A percentile compares a stretch with the other conserved stretches of the same genome.
These are phyloP conservation scores for Brachyistius frenatus DNA, from an alignment of 2,113 vertebrate genomes.

Conservation along the genomic window DNA sequence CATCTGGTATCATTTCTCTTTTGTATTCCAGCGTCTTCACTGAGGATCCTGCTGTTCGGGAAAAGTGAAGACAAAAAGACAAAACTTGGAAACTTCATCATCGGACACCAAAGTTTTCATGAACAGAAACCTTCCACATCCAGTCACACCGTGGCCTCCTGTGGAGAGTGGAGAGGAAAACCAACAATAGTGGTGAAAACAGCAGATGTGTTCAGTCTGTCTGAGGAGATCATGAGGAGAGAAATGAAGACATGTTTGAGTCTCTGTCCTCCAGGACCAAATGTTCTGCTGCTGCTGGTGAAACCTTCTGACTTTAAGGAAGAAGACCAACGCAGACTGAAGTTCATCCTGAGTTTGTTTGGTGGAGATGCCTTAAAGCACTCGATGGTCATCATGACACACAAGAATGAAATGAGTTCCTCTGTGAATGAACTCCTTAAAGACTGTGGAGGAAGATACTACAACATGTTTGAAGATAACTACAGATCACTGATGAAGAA, in stretches of 20 bases:
- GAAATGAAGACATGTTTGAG: background rate
- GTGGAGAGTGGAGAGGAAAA: background rate
- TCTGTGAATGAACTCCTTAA: background rate
- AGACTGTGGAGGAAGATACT: constrained; percentile 34
- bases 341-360: constrained; percentile 25
- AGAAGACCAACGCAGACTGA: background rate
- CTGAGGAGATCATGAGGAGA: fast-evolving
- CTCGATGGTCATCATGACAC: constrained; percentile 15
- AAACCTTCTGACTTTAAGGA: constrained; percentile 15
- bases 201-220: background rate
- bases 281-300: constrained; percentile 46
- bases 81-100: constrained; percentile 7
- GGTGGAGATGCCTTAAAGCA: constrained; percentile 16
- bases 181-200: background rate
- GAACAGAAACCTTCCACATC: fast-evolving
- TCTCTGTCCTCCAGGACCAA: constrained; percentile 43
- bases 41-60: background rate
- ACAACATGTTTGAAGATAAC: background rate
- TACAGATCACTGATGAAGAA: background rate
- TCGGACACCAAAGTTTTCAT: background rate
- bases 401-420: fast-evolving
- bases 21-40: background rate
- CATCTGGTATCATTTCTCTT: background rate
- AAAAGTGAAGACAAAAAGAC: background rate
- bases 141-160: background rate